Evolutionary conservation across 2,888 invertebrate genomes (phyloP).

Genomic region (Philaethria dido): DNA sequence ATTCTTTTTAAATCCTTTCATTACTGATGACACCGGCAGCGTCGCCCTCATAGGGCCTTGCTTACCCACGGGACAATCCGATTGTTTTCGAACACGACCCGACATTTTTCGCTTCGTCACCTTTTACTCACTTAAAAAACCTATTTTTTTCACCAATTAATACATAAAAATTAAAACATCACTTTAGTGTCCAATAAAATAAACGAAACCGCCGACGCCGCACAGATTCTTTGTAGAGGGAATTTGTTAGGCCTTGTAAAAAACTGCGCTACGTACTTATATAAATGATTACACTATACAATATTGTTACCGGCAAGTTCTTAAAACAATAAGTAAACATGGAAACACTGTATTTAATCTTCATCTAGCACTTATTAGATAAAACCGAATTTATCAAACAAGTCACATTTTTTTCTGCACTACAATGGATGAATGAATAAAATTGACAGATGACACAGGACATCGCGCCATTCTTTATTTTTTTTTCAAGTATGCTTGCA

Average conservation of each 20-base stretch:
- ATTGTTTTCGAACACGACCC: constrained; percentile 86
- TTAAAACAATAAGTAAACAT: constrained; percentile 57
- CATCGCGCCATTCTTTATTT: constrained; percentile 77
- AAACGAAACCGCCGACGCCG: constrained; percentile 71
- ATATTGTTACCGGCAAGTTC: constrained; percentile 52
- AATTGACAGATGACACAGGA: constrained; percentile 78
- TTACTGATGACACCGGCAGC: constrained; percentile 88
- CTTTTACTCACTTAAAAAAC: constrained; percentile 51
- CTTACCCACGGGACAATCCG: constrained; percentile 84
- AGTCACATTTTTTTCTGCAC: constrained; percentile 81
- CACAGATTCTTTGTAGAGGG: constrained; percentile 73
- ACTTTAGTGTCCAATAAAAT: constrained; percentile 61
- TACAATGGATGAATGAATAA: constrained; percentile 79
- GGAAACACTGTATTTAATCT: constrained; percentile 60
- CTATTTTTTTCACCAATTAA: constrained; percentile 52
- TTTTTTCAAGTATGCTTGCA: constrained; percentile 47
- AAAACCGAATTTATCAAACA: constrained; percentile 74
- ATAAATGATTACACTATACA: constrained; percentile 50
- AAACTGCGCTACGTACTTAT: constrained; percentile 50
- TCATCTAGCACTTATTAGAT: constrained; percentile 65
- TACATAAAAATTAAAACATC: constrained; percentile 53
- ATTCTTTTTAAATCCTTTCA: constrained; percentile 85
- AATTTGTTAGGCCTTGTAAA: constrained; percentile 60
- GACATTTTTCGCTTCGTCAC: constrained; percentile 74
- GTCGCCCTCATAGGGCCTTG: constrained; percentile 90